Percentiles rank a stretch among this genome's conserved stretches.
phyloP scores from a whole-genome alignment of 2,888 invertebrate genomes.

The Latrodectus elegans region DNA sequence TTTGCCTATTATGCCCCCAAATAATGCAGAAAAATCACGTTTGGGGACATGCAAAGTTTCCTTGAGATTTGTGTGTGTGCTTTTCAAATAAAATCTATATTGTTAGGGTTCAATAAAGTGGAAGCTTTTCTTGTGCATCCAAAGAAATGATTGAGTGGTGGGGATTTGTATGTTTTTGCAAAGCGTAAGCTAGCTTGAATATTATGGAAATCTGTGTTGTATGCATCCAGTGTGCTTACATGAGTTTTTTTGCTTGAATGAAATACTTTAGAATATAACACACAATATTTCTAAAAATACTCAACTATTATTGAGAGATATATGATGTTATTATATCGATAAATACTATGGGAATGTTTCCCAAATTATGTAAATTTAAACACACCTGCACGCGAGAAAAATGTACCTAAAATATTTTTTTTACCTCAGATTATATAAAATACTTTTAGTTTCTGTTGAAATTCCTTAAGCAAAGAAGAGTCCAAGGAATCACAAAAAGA shows the following conservation, averaged over 20 bases:
- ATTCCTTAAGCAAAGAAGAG: too few species aligned
- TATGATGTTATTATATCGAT: too few species aligned
- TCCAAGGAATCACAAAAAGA: too few species aligned
- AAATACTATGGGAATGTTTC: too few species aligned
- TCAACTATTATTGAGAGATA: too few species aligned
- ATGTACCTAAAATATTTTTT: too few species aligned
- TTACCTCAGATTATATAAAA: too few species aligned
- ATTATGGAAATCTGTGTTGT: conserved; percentile 38
- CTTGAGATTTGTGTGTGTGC: background rate
- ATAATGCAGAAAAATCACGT: background rate
- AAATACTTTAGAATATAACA: background rate
- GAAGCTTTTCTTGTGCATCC: conserved; percentile 7
- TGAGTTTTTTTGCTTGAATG: background rate
- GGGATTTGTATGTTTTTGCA: conserved; percentile 1
- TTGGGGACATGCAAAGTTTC: conserved; percentile 3
- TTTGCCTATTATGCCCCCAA: background rate
- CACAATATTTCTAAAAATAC: too few species aligned
- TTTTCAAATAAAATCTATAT: too few species aligned
- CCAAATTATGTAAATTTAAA: too few species aligned
- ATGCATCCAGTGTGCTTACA: conserved; percentile 7
- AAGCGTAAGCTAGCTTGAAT: background rate
- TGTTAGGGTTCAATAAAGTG: background rate
- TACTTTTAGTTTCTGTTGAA: too few species aligned
- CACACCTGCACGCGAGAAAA: too few species aligned
- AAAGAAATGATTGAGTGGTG: conserved; percentile 1